Evolutionary conservation across 2,797 vertebrate species (phyloP).

Genomic region (Sebastes diploproa): DNA sequence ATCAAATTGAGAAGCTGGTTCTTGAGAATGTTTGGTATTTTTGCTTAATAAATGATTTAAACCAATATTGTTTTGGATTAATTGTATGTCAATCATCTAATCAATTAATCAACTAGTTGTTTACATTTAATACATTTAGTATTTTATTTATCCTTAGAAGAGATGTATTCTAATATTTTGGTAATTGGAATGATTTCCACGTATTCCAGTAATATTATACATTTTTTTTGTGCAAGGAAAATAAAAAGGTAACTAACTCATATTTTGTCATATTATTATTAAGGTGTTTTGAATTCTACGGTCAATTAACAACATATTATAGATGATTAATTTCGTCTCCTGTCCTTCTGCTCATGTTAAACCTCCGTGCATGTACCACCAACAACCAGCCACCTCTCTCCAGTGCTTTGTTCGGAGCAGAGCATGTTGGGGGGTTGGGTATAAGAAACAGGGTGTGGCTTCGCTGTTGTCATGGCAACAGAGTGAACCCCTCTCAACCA

Average conservation of each 20-base stretch:
- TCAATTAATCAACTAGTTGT: not conserved
- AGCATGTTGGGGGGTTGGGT: slow-evolving; percentile 57
- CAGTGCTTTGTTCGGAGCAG: slow-evolving; percentile 30
- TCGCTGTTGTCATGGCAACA: slow-evolving; percentile 75
- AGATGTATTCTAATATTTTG: not conserved
- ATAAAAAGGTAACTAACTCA: not conserved
- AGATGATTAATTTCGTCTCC: not conserved
- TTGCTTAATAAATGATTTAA: not conserved
- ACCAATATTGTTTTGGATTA: not conserved
- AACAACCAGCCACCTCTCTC: slow-evolving; percentile 16
- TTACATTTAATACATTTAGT: not conserved
- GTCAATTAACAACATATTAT: not conserved
- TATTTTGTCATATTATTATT: not conserved
- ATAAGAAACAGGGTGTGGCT: slow-evolving; percentile 62
- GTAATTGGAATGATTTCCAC: not conserved
- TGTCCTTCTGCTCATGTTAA: slow-evolving; percentile 20
- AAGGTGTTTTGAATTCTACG: not conserved
- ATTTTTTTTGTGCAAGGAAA: not conserved
- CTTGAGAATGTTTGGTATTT: not conserved
- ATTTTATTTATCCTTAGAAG: not conserved
- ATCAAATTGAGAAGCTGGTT: not conserved
- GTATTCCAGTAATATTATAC: not conserved
- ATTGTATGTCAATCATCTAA: not conserved
- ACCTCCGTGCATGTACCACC: slow-evolving; percentile 25
- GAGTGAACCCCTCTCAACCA: slow-evolving; percentile 52